Evolutionary conservation across 1,140 invertebrate species (phyloP), one percentile per base, ranked within the genome.

Genomic region (Muscidifurax raptorellus): DNA sequence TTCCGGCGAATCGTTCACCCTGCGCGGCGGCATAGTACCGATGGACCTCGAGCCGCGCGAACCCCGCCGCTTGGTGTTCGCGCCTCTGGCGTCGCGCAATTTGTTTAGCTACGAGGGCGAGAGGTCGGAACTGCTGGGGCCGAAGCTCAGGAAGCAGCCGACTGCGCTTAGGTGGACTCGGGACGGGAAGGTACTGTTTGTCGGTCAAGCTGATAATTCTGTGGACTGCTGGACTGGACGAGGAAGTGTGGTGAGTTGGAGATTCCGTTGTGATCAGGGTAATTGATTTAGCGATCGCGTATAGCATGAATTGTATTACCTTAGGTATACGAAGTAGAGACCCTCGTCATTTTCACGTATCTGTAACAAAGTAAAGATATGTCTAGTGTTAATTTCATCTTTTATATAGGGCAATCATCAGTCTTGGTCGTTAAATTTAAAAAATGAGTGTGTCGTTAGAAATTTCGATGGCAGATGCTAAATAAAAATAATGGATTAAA

Each of bases 1-100:
- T 80, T 32, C 78, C 15, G 78, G 64, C 30, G 32, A 67, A 80
- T 36, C 78, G 10, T 80, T 67, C 32, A 40, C 28, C 32, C 40
- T 67, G 4, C 30, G 22, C 6, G 59, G 32, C n/a, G 78, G 78
- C 13, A 78, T 78, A 59, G 76, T 74, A 12, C 28, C 71, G 32
- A 74, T 74, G 71, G 71, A 74, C 4, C 30, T 40, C 9, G 32
- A 40, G 22, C 71, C 28, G 2, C 15, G 32, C 30, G 7, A n/a
- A 74, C 7, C 40, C 9, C 52, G 52, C 18, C 22, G 22, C 6
- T 40, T 74, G 22, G 28, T 74, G 22, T 74, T 74, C 22, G 71
- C 71, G 9, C 32, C 71, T 40, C 71, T 74, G 22, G 71, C 71
- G 28, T 74, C 71, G 22, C 71, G 32, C 22, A 32, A 74, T 22